These are phyloP conservation scores for Corythucha ciliata DNA, from an alignment of 2,888 invertebrate species.

Conservation along the genomic window DNA sequence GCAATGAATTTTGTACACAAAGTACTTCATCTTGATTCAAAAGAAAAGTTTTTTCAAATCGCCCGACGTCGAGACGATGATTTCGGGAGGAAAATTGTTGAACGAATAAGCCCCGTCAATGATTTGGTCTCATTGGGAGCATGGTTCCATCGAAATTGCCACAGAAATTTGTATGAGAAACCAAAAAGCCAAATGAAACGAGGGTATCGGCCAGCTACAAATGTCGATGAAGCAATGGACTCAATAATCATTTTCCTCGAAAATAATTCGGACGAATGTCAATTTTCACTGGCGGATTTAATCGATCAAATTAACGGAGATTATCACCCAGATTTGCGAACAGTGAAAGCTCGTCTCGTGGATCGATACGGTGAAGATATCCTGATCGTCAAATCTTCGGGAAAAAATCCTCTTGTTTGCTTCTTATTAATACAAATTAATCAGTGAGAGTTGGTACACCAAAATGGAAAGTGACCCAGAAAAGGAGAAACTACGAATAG, in stretches of 20 bases:
- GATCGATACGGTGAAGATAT: conserved; percentile 1
- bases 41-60: conserved; percentile 5
- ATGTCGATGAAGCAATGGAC: conserved; percentile 19
- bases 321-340: conserved; percentile 11
- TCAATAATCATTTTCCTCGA: conserved; percentile 11
- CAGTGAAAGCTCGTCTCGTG: conserved; percentile 8
- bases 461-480: conserved; percentile 12
- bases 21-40: no score
- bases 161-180: conserved; percentile 2
- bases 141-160: neutral
- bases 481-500: conserved; percentile 6
- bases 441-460: conserved; percentile 18
- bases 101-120: conserved; percentile 5
- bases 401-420: conserved; percentile 18
- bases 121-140: conserved; percentile 15
- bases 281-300: conserved; percentile 25
- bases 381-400: neutral
- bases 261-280: conserved; percentile 24
- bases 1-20: no score
- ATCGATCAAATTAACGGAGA: conserved; percentile 23
- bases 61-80: conserved; percentile 17
- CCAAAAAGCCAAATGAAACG: neutral
- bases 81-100: conserved; percentile 1
- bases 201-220: neutral
- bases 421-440: conserved; percentile 16